Percentiles rank a stretch among this genome's conserved stretches.
Evolutionary conservation across 2,888 invertebrate genomes (phyloP).

Genomic region (Andrena camellia): DNA sequence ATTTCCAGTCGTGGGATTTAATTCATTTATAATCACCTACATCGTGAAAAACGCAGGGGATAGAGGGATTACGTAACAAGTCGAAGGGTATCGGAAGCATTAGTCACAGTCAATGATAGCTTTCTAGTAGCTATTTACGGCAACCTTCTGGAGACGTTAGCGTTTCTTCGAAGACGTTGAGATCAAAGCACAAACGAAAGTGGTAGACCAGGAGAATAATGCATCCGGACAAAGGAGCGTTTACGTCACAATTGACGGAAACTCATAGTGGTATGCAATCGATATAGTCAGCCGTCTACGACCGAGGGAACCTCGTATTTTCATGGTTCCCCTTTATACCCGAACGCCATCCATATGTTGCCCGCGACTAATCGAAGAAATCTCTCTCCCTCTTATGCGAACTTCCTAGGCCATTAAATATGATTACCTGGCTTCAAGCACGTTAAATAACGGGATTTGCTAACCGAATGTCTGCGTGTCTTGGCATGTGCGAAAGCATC

Average conservation of each 20-base stretch:
- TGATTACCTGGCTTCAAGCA: constrained; percentile 69
- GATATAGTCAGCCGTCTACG: constrained; percentile 3
- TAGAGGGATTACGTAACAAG: constrained; percentile 18
- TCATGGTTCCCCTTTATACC: constrained; percentile 45
- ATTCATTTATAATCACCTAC: constrained; percentile 5
- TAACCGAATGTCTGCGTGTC: constrained; percentile 47
- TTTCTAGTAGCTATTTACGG: constrained; percentile 33
- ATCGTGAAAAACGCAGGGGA: neutral
- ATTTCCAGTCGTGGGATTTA: neutral
- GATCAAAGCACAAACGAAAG: neutral
- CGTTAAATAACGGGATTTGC: constrained; percentile 71
- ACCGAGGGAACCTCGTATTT: constrained; percentile 29
- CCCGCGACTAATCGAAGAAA: constrained; percentile 68
- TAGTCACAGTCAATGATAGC: constrained; percentile 33
- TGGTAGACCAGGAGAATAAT: constrained; percentile 14
- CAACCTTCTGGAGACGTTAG: constrained; percentile 11
- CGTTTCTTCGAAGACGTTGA: neutral
- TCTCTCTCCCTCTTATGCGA: constrained; percentile 59
- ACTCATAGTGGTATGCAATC: constrained; percentile 19
- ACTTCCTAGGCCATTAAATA: constrained; percentile 77
- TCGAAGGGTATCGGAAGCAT: constrained; percentile 40
- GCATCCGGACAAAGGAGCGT: constrained; percentile 27
- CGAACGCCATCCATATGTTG: constrained; percentile 24
- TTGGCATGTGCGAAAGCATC: constrained; percentile 36
- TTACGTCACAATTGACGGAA: constrained; percentile 56